Evolutionary conservation across 1,140 invertebrate genomes (phyloP), one percentile per base, ranked within the genome.

Genomic region (Metopolophium dirhodum): DNA sequence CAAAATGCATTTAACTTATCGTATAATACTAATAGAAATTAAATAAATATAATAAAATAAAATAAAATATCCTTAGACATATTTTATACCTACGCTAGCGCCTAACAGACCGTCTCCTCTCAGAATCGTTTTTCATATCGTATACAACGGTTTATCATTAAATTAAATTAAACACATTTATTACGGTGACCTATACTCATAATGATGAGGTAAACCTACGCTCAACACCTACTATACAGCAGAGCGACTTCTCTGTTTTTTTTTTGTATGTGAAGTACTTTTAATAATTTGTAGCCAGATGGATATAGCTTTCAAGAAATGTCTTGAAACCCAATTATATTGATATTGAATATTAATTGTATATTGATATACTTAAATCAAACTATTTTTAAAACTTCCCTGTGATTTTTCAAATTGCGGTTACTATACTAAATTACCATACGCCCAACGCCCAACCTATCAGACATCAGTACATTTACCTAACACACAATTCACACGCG

Each of bases 401-500:
- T 11, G 30, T 18, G 61, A 77, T 77, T 77, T 77, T 77, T 20
- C 30, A n/a, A n/a, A 77, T n/a, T 77, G 30, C 14, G 61, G n/a
- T 77, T n/a, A 77, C 18, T 18, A n/a, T n/a, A 77, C 61, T 14
- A 77, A 77, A 77, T 77, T n/a, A 77, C 61, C 30, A 77, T 77
- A 77, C 61, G 61, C 61, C 61, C 61, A n/a, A 77, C 61, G 61
- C 61, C 61, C 61, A 77, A 77, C 61, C n/a, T 77, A 77, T 77
- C 61, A 77, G 30, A 77, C 61, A 77, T 77, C 61, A 77, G 61
- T 77, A 77, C 30, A 77, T 35, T 41, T n/a, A n/a, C n/a, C 30
- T 68, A 68, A 77, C 61, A 77, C 30, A 77, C 61, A 2, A 77
- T 18, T 1, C n/a, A n/a, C 61, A 77, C 61, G 61, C 61, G 61